These are phyloP conservation scores for Tuberolachnus salignus DNA, from an alignment of 2,888 invertebrate genomes.

Conservation along the genomic window DNA sequence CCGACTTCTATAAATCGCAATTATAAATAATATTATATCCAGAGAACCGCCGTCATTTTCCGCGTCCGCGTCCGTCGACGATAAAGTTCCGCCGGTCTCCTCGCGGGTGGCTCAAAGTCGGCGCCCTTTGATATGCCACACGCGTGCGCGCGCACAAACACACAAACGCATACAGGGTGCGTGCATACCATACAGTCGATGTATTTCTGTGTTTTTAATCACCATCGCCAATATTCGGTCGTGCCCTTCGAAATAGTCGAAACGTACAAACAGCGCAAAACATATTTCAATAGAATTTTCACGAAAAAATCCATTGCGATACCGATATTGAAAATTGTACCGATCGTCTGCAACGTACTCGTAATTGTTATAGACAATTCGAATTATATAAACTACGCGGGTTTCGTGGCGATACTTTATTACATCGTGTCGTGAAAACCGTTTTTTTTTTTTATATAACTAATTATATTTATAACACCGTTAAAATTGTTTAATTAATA, in stretches of 20 bases:
- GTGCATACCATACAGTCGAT: neutral
- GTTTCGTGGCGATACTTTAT: no score
- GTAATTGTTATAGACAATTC: no score
- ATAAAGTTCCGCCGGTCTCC: slow-evolving; percentile 18
- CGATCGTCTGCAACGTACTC: no score
- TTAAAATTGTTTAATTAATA: no score
- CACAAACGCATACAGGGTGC: neutral
- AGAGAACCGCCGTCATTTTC: neutral
- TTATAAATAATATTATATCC: neutral
- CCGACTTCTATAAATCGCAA: slow-evolving; percentile 44
- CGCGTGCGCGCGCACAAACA: slow-evolving; percentile 8
- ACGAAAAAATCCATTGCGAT: no score
- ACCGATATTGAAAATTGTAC: no score
- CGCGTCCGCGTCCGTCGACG: neutral
- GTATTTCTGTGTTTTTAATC: no score
- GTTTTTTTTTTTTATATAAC: no score
- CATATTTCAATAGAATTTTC: no score
- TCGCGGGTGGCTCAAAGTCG: slow-evolving; percentile 52
- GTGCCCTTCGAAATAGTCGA: neutral
- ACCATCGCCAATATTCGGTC: neutral
- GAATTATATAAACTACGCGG: no score
- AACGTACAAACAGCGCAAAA: slow-evolving; percentile 1
- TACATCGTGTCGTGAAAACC: no score
- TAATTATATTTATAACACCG: no score
- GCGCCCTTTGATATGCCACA: slow-evolving; percentile 48